Evolutionary conservation across 2,113 vertebrate species (phyloP), one percentile per base, ranked within the genome.

Genomic region (Orycteropus afer): DNA sequence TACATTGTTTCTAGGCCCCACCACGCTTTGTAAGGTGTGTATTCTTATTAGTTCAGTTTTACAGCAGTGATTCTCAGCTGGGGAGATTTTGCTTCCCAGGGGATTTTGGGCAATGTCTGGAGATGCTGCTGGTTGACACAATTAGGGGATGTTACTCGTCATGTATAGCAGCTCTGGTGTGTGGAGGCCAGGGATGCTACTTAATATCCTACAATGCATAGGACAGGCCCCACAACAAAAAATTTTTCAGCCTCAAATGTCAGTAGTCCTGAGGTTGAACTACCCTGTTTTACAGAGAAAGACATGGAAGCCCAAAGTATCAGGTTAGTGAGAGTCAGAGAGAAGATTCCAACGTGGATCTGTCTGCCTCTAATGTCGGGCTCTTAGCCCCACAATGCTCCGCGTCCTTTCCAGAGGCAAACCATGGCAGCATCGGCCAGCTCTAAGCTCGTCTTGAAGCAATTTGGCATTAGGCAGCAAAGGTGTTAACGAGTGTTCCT

Each of bases 21-120:
- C 17, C 1, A 0, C 7, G 40, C 18, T 73, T 63, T 40, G 0
- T 12, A 25, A 51, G 15, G 22, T 47, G 8, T 3, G 15, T 0
- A 2, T 18, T 18, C 6, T 29, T 14, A 17, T n/a, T 34, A 47
- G 17, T 22, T 80, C 22, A 61, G 20, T 65, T 47, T 69, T 45
- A 57, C 20, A 49, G n/a, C 27, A 23, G 11, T 15, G 49, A 22
- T 32, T 65, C 12, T 23, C 40, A 40, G 34, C 20, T 18, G 4
- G 18, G 51, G 3, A 77, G 47, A 23, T 9, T 89, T 61, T 51
- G 2, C n/a, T 55, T 91, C 37, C 55, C 45, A 77, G 59, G 76
- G 42, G 34, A 63, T 40, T 32, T 9, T 37, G 69, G n/a, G 51
- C 12, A 73, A 83, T n/a, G 27, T 29, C 29, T 63, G n/a, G 77